Base-by-base conservation (phyloP, 2,888 invertebrate species). In the Myopa tessellatipennis region DNA sequence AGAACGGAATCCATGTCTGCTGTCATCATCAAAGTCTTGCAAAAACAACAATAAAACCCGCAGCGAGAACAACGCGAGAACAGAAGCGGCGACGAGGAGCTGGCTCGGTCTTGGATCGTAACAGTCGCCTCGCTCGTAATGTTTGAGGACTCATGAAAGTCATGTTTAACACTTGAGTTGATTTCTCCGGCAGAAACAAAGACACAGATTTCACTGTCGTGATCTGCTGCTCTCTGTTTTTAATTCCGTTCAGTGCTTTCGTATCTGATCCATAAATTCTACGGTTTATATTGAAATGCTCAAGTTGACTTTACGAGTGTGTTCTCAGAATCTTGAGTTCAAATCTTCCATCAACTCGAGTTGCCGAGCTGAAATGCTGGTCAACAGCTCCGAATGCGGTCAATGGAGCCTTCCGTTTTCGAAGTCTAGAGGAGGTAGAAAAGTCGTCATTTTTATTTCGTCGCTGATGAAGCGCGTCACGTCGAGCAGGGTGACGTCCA, bases 1-100 rank as follows among this genome's bases (percentile, higher is more conserved):
- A 10, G n/a, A 71, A 55, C 16, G 34, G n/a, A 71, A 55, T 36
- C 4, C 3, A 16, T 55, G 70, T 52, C 55, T 70, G 36, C 16
- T 70, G 70, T 45, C 55, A 70, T 70, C 70, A 70, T 52, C 50
- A 52, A 70, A 70, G 70, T 69, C 18, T 55, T 1, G 16, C 8
- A 52, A 14, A 52, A 52, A 2, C 26, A 26, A 38, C 36, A 63
- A 61, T 18, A 61, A 61, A 10, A 18, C 4, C 1, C n/a, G 36
- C 36, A 63, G 18, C 10, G 58, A 58, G 58, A 18, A 58, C 7
- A 16, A 55, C 16, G 55, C 1, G 55, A 55, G 12, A 55, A 55
- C 55, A 55, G 16, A 10, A 55, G 16, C 60, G 18, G 18, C 14
- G 18, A 60, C 14, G 18, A 16, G 10, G 45, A 6, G 45, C 3